Base-by-base conservation (phyloP, 2,113 vertebrate genomes). In the Trichechus manatus region DNA sequence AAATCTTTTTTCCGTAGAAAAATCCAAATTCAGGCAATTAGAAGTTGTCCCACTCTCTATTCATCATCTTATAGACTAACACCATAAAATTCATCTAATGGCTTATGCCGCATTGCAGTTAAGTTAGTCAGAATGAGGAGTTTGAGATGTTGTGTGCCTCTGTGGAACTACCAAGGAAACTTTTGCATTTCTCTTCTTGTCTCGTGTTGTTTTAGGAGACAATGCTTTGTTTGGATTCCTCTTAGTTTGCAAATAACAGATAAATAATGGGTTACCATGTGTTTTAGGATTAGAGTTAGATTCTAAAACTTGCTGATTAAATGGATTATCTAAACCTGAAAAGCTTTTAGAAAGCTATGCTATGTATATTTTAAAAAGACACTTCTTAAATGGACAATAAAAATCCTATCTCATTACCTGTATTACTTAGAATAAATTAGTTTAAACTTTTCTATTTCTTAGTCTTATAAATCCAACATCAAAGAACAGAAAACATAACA, bases 371-470 rank as follows among this genome's bases (percentile, higher is more conserved):
- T 96, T 53, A 79, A 82, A 79, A 82, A 59, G 47, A 31, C 94
- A 36, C 20, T 68, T 93, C 36, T 96, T 89, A 88, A 95, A 78
- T 88, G 66, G 64, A 87, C 27, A 33, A 84, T 85, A 86, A 86
- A 86, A 81, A 75, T 47, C 7, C 15, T 66, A 23, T 86, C 20
- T 92, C 63, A 78, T 80, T 75, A 70, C 8, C 25, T 97, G 19
- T 89, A n/a, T 86, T 84, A 86, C 29, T 75, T 75, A 82, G 31
- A 86, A 90, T 87, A 81, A 96, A 78, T 91, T 85, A 85, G 14
- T 93, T 94, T 96, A 87, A 90, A 53, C 27, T 64, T 96, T 96
- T 78, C 5, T 91, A 1, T 92, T 94, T 22, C 1, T 94, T 96
- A 68, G n/a, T 83, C 39, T 87, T 91, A 64, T n/a, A 96, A 92